These are phyloP conservation scores for Propithecus deckenii DNA, from an alignment of 2,797 vertebrate genomes.

Conservation along the genomic window DNA sequence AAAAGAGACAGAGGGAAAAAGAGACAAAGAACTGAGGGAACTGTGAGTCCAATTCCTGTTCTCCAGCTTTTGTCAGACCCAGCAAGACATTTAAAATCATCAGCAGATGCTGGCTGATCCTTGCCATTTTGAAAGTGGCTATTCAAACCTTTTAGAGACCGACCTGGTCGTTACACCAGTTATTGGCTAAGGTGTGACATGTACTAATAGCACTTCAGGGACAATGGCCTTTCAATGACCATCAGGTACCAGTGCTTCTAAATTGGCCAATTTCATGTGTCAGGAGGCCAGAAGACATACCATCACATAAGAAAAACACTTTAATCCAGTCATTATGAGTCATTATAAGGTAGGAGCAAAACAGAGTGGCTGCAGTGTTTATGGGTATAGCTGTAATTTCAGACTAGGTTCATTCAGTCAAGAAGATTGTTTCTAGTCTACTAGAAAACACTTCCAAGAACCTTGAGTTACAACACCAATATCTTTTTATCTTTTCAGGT, in stretches of 20 bases:
- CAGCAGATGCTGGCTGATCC: slow-evolving; percentile 38
- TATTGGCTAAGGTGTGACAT: slow-evolving; percentile 54
- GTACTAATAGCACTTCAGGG: slow-evolving; percentile 57
- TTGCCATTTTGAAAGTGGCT: slow-evolving; percentile 57
- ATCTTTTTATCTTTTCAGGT: slow-evolving; percentile 38
- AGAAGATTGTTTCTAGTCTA: slow-evolving; percentile 71
- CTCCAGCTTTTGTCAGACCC: slow-evolving; percentile 50
- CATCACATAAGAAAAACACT: slow-evolving; percentile 76
- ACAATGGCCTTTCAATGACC: slow-evolving; percentile 68
- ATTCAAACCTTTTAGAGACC: slow-evolving; percentile 46
- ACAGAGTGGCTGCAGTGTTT: slow-evolving; percentile 44
- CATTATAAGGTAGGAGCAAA: slow-evolving; percentile 62
- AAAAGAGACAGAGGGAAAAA: background rate
- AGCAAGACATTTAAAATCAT: slow-evolving; percentile 61
- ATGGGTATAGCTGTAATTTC: slow-evolving; percentile 63
- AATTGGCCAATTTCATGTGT: slow-evolving; percentile 74
- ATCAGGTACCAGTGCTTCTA: slow-evolving; percentile 60
- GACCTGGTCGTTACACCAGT: background rate
- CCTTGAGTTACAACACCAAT: slow-evolving; percentile 65
- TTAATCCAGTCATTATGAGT: slow-evolving; percentile 76
- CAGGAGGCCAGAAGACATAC: slow-evolving; percentile 71
- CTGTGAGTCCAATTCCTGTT: background rate
- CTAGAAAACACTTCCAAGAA: slow-evolving; percentile 71
- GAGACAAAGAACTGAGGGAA: background rate
- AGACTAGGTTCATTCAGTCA: slow-evolving; percentile 53